Evolutionary conservation across 2,113 vertebrate genomes (phyloP).

Genomic region (Phyllostomus discolor): DNA sequence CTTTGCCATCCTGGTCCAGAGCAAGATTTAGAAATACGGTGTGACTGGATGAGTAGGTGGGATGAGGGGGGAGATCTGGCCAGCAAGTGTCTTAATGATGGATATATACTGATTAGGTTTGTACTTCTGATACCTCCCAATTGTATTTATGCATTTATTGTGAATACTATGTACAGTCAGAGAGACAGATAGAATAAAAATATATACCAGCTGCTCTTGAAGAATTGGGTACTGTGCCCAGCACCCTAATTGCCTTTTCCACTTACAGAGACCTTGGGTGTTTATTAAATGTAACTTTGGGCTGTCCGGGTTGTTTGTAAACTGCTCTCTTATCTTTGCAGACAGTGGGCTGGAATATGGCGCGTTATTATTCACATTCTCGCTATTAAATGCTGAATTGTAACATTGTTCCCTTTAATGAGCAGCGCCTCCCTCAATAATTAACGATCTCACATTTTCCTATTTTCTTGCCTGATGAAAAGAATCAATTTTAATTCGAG

Average conservation of each 20-base stretch:
- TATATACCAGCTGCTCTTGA: slow-evolving; percentile 46
- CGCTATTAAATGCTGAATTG: slow-evolving; percentile 80
- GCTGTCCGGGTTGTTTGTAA: slow-evolving; percentile 55
- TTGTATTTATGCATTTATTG: slow-evolving; percentile 69
- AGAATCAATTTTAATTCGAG: slow-evolving; percentile 90
- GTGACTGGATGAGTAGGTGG: background rate
- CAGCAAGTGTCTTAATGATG: slow-evolving; percentile 59
- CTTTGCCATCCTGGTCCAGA: slow-evolving; percentile 58
- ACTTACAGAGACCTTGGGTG: slow-evolving; percentile 59
- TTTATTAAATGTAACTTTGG: slow-evolving; percentile 75
- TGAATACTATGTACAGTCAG: slow-evolving; percentile 59
- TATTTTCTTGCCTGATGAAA: slow-evolving; percentile 89
- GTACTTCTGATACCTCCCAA: slow-evolving; percentile 70
- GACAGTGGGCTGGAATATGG: slow-evolving; percentile 75
- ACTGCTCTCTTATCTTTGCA: slow-evolving; percentile 64
- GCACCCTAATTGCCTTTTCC: slow-evolving; percentile 75
- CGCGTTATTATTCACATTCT: slow-evolving; percentile 79
- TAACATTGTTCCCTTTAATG: slow-evolving; percentile 84
- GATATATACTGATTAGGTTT: slow-evolving; percentile 67
- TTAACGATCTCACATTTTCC: slow-evolving; percentile 87
- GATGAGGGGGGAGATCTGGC: background rate
- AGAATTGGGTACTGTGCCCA: slow-evolving; percentile 66
- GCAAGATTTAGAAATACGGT: slow-evolving; percentile 24
- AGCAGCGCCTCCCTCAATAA: slow-evolving; percentile 85
- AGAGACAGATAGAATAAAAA: slow-evolving; percentile 46